Conservation (phyloP, 1,140 invertebrate genomes). For the Drosophila mayri region DNA sequence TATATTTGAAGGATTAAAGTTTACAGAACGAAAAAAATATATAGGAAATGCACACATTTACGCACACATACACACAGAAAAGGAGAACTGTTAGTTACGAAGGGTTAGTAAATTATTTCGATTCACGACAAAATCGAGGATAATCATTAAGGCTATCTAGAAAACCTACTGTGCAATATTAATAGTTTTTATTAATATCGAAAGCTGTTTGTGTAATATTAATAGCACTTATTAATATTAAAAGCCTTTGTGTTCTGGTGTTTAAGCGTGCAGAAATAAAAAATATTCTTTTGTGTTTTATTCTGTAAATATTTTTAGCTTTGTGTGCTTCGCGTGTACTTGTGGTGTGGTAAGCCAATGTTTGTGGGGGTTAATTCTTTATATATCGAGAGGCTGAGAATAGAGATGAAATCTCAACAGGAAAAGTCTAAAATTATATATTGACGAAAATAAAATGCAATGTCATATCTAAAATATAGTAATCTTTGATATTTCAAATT, state of each 20-base stretch:
- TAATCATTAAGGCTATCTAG: neutral
- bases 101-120: conserved; percentile 11
- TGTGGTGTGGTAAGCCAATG: conserved; percentile 22
- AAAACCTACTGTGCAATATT: conserved; percentile 19
- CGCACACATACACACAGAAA: conserved; percentile 35
- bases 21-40: conserved; percentile 24
- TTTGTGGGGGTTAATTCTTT: conserved; percentile 15
- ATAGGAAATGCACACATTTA: conserved; percentile 13
- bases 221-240: conserved; percentile 20
- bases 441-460: neutral
- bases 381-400: neutral
- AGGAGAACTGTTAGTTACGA: conserved; percentile 36
- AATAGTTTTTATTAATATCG: conserved; percentile 22
- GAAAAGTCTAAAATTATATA: neutral
- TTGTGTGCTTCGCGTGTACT: conserved; percentile 9
- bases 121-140: conserved; percentile 3
- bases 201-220: conserved; percentile 27
- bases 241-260: conserved; percentile 24
- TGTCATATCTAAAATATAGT: neutral
- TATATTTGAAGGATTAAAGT: neutral
- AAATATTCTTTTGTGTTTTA: neutral
- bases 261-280: conserved; percentile 28
- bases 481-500: too few species aligned
- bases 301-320: conserved; percentile 4
- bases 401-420: neutral